Base-by-base conservation (phyloP, 2,888 invertebrate species). In the Ophonus ardosiacus region DNA sequence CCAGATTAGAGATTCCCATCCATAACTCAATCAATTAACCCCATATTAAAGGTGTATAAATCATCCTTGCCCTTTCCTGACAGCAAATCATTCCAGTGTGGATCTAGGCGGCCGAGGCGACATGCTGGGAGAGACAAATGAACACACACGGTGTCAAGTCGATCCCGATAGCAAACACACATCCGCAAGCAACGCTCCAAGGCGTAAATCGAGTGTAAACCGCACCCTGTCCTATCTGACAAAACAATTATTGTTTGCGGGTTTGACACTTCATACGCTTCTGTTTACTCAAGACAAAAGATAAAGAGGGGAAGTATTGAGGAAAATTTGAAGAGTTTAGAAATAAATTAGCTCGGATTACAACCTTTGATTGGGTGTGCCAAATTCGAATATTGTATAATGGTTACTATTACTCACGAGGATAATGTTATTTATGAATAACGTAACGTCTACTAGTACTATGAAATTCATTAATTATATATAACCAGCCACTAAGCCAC, bases 71-170 rank as follows among this genome's bases (percentile, higher is more conserved):
- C 63, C 4, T 18, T 63, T 21, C 63, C 63, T 63, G 63, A 63
- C 68, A 68, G 68, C 40, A 38, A 68, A 40, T 68, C 68, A 40
- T 24, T 68, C 40, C 68, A 68, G 31, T 68, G 24, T 18, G 24
- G 7, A 68, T 68, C 63, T 63, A 63, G 63, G 10, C 6, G 15
- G 68, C 68, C 31, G 68, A 15, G 38, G 40, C 68, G 21, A 15
- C 71, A 74, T 24, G 71, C 71, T 74, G 71, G 17, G 40, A 18
- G n/a, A 74, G 40, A 74, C 71, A 74, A 74, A 43, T 43, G 71
- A 74, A 74, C 71, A 43, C 43, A 43, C 51, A 74, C 71, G 13
- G 21, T 74, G 71, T 74, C 71, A 43, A 43, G 71, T n/a, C 18
- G 21, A 74, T 43, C 43, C 51, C 17, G 71, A 74, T 74, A 40